Conservation (phyloP, 2,888 invertebrate species). For the Apodemia hepburni region DNA sequence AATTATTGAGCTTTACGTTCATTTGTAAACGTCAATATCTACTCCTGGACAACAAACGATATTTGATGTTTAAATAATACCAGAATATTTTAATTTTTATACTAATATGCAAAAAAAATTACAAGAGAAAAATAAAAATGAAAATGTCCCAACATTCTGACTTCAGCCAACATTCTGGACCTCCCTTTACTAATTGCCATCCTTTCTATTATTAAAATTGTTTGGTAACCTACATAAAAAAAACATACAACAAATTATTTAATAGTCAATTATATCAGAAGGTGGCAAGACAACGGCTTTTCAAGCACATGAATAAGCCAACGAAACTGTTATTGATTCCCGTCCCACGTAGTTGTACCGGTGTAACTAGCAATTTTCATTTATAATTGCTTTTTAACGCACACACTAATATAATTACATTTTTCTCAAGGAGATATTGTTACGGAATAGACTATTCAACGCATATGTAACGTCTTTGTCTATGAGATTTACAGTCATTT, state of each 20-base stretch:
- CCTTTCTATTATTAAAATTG: too few relatives aligned
- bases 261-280: background rate
- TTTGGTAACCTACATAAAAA: too few relatives aligned
- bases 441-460: slow-evolving; percentile 1
- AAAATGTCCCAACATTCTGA: too few relatives aligned
- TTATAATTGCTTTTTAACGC: slow-evolving; percentile 20
- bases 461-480: slow-evolving; percentile 5
- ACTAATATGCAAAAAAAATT: too few relatives aligned
- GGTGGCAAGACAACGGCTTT: background rate
- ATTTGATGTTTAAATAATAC: too few relatives aligned
- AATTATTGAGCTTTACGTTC: too few relatives aligned
- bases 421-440: slow-evolving; percentile 12
- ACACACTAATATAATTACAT: background rate
- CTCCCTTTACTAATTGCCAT: too few relatives aligned
- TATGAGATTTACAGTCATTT: slow-evolving; percentile 5
- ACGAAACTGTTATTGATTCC: slow-evolving; percentile 2
- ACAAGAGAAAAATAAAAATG: too few relatives aligned
- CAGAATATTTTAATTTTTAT: too few relatives aligned
- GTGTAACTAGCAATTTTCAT: slow-evolving; percentile 12
- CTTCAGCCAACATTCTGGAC: too few relatives aligned
- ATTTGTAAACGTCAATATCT: too few relatives aligned
- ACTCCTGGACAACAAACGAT: too few relatives aligned
- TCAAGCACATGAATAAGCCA: background rate
- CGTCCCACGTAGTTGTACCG: slow-evolving; percentile 4
- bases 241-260: background rate